These are phyloP conservation scores for Pherbina coryleti DNA, from an alignment of 2,888 invertebrate genomes.

Conservation along the genomic window DNA sequence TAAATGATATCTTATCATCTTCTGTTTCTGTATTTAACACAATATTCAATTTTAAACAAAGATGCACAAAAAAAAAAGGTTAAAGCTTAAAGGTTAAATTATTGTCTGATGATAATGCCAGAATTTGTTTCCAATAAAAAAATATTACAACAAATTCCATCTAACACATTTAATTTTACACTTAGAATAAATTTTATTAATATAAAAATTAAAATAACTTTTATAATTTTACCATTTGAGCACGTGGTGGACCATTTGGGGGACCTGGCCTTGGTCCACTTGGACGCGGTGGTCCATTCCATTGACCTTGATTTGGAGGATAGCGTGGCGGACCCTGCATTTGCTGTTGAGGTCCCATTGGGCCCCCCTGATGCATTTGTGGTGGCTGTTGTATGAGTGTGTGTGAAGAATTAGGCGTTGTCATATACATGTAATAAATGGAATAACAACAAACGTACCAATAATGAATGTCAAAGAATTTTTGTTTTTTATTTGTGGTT, in stretches of 20 bases:
- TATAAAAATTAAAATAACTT: background rate
- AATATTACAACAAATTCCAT: too few relatives aligned
- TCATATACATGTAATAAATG: conserved; percentile 37
- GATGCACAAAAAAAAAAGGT: too few relatives aligned
- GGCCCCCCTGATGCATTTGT: conserved; percentile 75
- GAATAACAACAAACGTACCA: conserved; percentile 36
- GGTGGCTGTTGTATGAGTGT: conserved; percentile 58
- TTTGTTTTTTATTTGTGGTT: background rate
- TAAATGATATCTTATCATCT: too few relatives aligned
- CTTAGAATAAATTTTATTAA: too few relatives aligned
- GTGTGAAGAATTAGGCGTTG: conserved; percentile 31
- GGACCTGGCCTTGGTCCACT: conserved; percentile 71
- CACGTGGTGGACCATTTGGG: conserved; percentile 71
- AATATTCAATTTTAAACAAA: too few relatives aligned
- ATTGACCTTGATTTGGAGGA: conserved; percentile 69
- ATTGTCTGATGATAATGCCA: background rate
- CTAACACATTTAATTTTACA: too few relatives aligned
- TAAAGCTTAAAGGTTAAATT: background rate
- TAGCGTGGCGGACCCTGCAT: conserved; percentile 73
- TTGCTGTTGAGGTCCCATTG: conserved; percentile 71
- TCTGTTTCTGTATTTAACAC: too few relatives aligned
- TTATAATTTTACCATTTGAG: conserved; percentile 72
- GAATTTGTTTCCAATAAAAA: background rate
- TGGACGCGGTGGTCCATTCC: conserved; percentile 71
- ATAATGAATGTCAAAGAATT: conserved; percentile 25